A percentile compares a stretch with the other conserved stretches of the same genome.
Conservation (phyloP, 2,113 vertebrate species). For the Setophaga coronata region DNA sequence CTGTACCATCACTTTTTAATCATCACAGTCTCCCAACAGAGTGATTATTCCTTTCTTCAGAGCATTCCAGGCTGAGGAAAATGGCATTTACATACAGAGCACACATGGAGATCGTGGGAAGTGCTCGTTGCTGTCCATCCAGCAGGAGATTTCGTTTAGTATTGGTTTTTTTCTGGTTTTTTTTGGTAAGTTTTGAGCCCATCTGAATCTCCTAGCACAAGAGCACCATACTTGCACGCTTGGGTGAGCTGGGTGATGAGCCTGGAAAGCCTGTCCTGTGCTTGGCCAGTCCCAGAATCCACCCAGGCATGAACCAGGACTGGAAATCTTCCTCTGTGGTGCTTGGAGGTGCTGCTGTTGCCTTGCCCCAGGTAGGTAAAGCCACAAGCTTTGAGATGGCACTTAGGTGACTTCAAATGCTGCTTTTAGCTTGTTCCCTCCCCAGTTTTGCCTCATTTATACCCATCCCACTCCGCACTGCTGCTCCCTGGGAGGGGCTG, state of each 20-base stretch:
- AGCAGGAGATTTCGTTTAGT: not conserved
- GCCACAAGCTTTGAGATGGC: no score
- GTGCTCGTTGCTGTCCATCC: not conserved
- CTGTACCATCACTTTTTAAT: not conserved
- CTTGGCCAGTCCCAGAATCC: not conserved
- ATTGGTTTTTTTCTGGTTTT: no score
- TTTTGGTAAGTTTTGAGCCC: not conserved
- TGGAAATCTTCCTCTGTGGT: not conserved
- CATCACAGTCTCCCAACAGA: not conserved
- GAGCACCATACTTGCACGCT: rapidly evolving
- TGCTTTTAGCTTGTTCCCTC: not conserved
- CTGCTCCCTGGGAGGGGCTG: not conserved
- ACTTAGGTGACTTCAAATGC: not conserved
- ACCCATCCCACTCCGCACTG: not conserved
- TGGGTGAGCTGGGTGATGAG: not conserved
- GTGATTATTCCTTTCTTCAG: not conserved
- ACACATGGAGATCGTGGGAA: not conserved
- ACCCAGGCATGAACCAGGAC: not conserved
- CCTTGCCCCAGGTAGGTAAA: not conserved
- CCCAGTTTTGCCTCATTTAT: not conserved
- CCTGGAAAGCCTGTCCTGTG: not conserved
- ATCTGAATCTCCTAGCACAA: not conserved
- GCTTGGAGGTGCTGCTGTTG: not conserved
- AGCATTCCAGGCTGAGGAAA: not conserved
- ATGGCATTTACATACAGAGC: not conserved